A percentile compares a stretch with the other conserved stretches of the same genome.
These are phyloP conservation scores for Sitta europaea DNA, from an alignment of 2,113 vertebrate species.

Conservation along the genomic window DNA sequence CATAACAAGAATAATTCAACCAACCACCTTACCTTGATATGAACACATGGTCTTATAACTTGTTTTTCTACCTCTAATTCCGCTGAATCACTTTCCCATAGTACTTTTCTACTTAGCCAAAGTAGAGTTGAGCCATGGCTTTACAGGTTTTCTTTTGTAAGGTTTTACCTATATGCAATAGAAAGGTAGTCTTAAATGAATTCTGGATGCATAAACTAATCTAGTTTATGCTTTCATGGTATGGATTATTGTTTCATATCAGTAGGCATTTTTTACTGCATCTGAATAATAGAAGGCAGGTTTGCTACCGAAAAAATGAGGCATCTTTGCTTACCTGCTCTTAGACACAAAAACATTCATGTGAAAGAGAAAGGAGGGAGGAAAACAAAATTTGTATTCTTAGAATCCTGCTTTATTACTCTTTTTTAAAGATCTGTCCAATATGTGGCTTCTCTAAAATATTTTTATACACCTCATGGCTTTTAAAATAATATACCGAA, in stretches of 20 bases:
- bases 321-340: rapidly evolving
- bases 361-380: not conserved
- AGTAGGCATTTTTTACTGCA: not conserved
- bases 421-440: not conserved
- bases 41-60: not conserved
- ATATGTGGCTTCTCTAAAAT: not conserved
- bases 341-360: not conserved
- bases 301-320: not conserved
- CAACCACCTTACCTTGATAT: not conserved
- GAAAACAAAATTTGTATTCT: not conserved
- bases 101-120: not conserved
- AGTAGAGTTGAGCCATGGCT: not conserved
- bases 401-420: not conserved
- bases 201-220: not conserved
- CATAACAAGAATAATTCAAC: too few species aligned
- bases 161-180: not conserved
- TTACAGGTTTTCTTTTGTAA: not conserved
- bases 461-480: not conserved
- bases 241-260: not conserved
- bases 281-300: not conserved
- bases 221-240: not conserved
- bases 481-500: not conserved
- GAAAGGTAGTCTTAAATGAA: not conserved
- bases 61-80: not conserved
- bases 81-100: not conserved